A percentile compares a stretch with the other conserved stretches of the same genome.
These are phyloP conservation scores for Cryptocephalus primarius DNA, from an alignment of 2,888 invertebrate species.

Conservation along the genomic window DNA sequence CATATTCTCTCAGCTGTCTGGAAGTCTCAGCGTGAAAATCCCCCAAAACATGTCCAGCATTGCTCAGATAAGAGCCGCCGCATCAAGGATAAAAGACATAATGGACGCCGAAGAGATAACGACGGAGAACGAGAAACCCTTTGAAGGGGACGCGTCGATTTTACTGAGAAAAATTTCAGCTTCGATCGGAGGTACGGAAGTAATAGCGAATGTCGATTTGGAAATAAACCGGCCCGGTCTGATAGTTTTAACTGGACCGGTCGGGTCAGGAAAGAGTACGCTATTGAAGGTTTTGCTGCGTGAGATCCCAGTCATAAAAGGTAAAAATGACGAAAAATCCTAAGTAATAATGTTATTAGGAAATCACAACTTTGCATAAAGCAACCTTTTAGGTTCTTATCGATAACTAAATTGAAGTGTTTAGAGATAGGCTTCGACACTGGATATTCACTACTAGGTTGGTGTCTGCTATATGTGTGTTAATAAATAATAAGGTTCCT, in stretches of 20 bases:
- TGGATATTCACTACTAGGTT: too few relatives aligned
- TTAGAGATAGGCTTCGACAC: too few relatives aligned
- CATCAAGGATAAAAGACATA: slow-evolving; percentile 10
- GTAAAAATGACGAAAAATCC: too few relatives aligned
- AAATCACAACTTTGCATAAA: too few relatives aligned
- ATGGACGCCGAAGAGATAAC: slow-evolving; percentile 9
- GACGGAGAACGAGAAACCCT: slow-evolving; percentile 1
- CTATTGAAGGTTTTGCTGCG: slow-evolving; percentile 35
- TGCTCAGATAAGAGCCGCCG: slow-evolving; percentile 14
- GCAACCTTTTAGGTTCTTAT: too few relatives aligned
- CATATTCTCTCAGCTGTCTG: slow-evolving; percentile 8
- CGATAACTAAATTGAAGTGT: too few relatives aligned
- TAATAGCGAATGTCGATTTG: slow-evolving; percentile 36
- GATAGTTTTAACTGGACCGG: slow-evolving; percentile 50
- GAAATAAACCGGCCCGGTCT: slow-evolving; percentile 35
- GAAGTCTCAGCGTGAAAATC: slow-evolving; percentile 11
- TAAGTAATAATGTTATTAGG: too few relatives aligned
- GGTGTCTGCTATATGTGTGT: too few relatives aligned
- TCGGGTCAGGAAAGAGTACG: slow-evolving; percentile 54
- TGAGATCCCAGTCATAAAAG: slow-evolving; percentile 33
- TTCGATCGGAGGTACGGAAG: slow-evolving; percentile 18
- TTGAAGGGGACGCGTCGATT: slow-evolving; percentile 14
- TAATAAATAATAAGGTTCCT: too few relatives aligned
- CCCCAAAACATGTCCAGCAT: slow-evolving; percentile 12
- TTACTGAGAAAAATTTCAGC: slow-evolving; percentile 18